Evolutionary conservation across 2,888 invertebrate species (phyloP), one percentile per base, ranked within the genome.

Genomic region (Mimas tiliae): DNA sequence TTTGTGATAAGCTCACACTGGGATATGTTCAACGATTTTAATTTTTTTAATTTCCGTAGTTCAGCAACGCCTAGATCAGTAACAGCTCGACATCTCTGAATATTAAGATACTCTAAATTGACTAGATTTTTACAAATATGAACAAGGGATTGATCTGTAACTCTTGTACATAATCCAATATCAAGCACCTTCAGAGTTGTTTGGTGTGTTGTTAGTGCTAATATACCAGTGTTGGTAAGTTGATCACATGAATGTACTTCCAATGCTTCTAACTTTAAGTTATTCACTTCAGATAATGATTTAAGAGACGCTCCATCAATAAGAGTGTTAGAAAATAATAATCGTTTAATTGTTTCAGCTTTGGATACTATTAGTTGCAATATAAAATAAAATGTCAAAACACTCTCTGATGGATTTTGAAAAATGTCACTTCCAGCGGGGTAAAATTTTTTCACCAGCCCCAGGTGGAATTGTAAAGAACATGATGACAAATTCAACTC

Each of bases 301-400:
- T 94, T 87, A 33, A 97, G 84, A 12, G 96, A 94, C 21, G 91
- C 85, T 62, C 96, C 95, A 80, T 96, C 96, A 69, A 97, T 95
- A 0, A 96, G 86, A 0, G 96, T 97, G 67, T 94, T 93, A 68
- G 96, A 95, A 70, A 97, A 95, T 73, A 95, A 93, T 33, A 97
- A 83, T 9, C 90, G 90, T 72, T 95, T 95, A 19, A 97, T 87
- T 47, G 87, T 87, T 50, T 83, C 78, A 6, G 95, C 94, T 78
- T 94, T 94, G 1, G 87, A 83, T 64, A 86, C 85, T 62, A 96
- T 89, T 71, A 95, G 95, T 69, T 94, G 92, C 62, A 95, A 80
- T 42, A 97, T 89, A 77, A 95, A 96, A 72, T 94, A 94, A 78
- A 96, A 97, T 48, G 97, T 96, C 34, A 97, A 83, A 2, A 97